Conservation (phyloP, 2,113 vertebrate species). For the Cichladusa arquata region DNA sequence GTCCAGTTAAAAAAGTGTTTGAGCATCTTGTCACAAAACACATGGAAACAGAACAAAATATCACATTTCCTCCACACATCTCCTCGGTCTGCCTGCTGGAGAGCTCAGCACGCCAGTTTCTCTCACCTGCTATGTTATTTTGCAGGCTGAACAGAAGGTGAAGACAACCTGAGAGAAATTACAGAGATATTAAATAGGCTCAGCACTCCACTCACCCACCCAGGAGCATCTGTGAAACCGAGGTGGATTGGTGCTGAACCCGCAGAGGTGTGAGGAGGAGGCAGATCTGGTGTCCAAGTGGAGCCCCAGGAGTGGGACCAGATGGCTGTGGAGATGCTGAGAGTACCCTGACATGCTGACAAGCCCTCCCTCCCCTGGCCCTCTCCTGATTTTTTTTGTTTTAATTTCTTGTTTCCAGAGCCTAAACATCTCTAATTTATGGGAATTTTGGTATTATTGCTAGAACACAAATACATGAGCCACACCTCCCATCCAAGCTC, state of each 20-base stretch:
- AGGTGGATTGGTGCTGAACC: neutral
- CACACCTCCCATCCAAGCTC: neutral
- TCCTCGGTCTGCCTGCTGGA: neutral
- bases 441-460: neutral
- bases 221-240: neutral
- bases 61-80: neutral
- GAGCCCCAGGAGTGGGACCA: neutral
- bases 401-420: neutral
- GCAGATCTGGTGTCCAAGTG: neutral
- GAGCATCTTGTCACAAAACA: neutral
- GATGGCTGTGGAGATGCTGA: neutral
- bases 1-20: neutral
- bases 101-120: neutral
- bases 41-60: neutral
- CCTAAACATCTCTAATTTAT: neutral
- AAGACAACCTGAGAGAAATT: neutral
- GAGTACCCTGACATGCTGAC: neutral
- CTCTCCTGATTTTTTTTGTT: neutral
- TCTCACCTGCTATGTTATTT: neutral
- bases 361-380: neutral
- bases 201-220: rapidly evolving
- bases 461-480: neutral
- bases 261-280: rapidly evolving
- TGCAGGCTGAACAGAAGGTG: neutral
- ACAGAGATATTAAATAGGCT: neutral